These are phyloP conservation scores for Brotula barbata DNA, from an alignment of 2,797 vertebrate species.

Conservation along the genomic window DNA sequence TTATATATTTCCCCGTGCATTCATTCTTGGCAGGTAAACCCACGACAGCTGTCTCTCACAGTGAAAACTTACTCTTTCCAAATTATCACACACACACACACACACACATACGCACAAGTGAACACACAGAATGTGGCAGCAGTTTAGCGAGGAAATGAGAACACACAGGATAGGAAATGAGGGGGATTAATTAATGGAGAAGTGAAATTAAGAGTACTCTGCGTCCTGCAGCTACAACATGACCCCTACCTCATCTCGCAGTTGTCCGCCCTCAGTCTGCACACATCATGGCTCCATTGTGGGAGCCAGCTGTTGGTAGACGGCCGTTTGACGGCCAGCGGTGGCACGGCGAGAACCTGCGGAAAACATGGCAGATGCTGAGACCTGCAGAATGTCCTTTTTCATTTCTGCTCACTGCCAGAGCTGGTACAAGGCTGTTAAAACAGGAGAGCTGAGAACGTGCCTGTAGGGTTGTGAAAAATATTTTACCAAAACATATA, in stretches of 20 bases:
- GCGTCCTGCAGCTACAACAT: slow-evolving; percentile 50
- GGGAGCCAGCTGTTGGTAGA: slow-evolving; percentile 16
- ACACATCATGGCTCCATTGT: slow-evolving; percentile 6
- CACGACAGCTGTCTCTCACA: slow-evolving; percentile 52
- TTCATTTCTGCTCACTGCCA: slow-evolving; percentile 21
- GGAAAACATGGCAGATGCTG: slow-evolving; percentile 15
- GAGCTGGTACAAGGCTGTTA: slow-evolving; percentile 8
- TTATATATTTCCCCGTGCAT: slow-evolving; percentile 20
- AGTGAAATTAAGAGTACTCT: slow-evolving; percentile 67
- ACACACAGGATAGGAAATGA: slow-evolving; percentile 60
- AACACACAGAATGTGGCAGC: slow-evolving; percentile 56
- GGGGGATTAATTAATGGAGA: slow-evolving; percentile 60
- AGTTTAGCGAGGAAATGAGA: slow-evolving; percentile 57
- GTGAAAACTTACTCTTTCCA: slow-evolving; percentile 45
- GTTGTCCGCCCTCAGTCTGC: neutral
- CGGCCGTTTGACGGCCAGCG: slow-evolving; percentile 15
- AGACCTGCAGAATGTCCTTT: slow-evolving; percentile 19
- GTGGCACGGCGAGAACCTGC: neutral
- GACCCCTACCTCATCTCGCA: slow-evolving; percentile 20
- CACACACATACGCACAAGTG: neutral
- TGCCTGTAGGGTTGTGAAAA: neutral
- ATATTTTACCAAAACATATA: too few relatives aligned
- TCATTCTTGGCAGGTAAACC: slow-evolving; percentile 59
- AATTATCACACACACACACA: slow-evolving; percentile 33
- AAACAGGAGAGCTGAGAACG: slow-evolving; percentile 21